A percentile compares a stretch with the other conserved stretches of the same genome.
These are phyloP conservation scores for Tretioscincus oriximinensis DNA, from an alignment of 2,113 vertebrate genomes.

Conservation along the genomic window DNA sequence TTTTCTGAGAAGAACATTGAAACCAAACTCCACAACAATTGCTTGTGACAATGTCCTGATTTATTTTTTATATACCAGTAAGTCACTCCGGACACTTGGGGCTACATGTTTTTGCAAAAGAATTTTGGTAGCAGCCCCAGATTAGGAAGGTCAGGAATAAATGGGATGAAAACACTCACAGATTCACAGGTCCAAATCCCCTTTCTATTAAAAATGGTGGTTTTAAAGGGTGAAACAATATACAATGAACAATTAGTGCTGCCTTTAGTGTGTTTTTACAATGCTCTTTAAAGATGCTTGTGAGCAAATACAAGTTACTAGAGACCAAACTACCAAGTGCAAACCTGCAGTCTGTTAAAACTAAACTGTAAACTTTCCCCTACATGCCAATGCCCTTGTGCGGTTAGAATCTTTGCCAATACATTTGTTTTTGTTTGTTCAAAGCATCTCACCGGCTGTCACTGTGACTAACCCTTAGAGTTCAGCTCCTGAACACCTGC, in stretches of 20 bases:
- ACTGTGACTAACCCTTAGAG: constrained; percentile 52
- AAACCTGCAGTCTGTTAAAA: constrained; percentile 47
- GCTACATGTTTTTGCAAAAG: neutral
- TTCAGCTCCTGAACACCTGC: constrained; percentile 73
- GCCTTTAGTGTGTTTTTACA: constrained; percentile 11
- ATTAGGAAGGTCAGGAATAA: neutral
- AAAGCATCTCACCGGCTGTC: constrained; percentile 52
- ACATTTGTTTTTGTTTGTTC: constrained; percentile 65
- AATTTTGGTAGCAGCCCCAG: neutral
- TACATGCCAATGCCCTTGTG: constrained; percentile 50
- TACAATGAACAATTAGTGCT: neutral
- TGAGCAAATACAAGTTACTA: constrained; percentile 20
- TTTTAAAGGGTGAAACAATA: neutral
- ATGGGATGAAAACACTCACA: neutral
- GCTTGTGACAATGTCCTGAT: too few relatives aligned
- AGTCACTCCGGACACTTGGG: neutral
- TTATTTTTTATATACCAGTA: neutral
- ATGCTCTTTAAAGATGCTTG: constrained; percentile 9
- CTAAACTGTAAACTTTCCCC: constrained; percentile 59
- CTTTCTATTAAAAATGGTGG: neutral
- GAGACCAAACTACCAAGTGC: neutral
- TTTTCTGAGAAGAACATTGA: too few relatives aligned
- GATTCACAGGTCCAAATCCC: neutral
- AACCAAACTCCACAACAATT: too few relatives aligned
- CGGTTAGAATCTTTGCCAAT: constrained; percentile 63